Evolutionary conservation across 2,113 vertebrate species (phyloP).

Genomic region (Pitta sordida): DNA sequence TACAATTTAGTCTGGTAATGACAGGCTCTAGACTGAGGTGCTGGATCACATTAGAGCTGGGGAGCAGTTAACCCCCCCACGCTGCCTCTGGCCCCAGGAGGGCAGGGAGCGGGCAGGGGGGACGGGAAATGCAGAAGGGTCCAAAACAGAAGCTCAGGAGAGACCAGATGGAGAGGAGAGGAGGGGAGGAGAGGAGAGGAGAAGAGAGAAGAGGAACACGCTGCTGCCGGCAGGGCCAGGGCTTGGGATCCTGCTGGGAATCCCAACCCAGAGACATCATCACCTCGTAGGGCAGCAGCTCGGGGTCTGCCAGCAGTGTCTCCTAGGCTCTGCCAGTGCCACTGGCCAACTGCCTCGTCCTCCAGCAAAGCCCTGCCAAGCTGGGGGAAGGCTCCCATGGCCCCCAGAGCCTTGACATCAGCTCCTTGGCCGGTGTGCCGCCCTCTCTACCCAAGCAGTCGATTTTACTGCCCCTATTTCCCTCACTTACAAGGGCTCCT

Average conservation of each 20-base stretch:
- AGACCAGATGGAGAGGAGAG: background rate
- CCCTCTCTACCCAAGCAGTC: background rate
- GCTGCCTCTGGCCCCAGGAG: background rate
- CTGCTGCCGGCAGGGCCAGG: background rate
- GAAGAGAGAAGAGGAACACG: background rate
- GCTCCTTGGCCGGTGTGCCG: background rate
- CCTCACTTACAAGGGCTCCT: background rate
- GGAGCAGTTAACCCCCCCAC: background rate
- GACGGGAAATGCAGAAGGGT: background rate
- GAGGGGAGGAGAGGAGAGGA: background rate
- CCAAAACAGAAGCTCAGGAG: conserved; percentile 36
- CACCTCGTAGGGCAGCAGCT: background rate
- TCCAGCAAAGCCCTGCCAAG: background rate
- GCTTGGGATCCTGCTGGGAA: background rate
- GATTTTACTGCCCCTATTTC: background rate
- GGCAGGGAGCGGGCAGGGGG: background rate
- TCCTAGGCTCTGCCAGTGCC: background rate
- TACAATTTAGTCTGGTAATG: conserved; percentile 18
- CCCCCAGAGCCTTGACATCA: background rate
- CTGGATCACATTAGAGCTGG: background rate
- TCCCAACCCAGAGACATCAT: background rate
- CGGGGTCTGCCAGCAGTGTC: background rate
- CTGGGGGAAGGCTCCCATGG: background rate
- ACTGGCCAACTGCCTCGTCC: background rate
- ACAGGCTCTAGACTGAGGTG: background rate